A percentile compares a stretch with the other conserved stretches of the same genome.
Conservation (phyloP, 2,797 vertebrate genomes). For the Phataginus tetradactyla region DNA sequence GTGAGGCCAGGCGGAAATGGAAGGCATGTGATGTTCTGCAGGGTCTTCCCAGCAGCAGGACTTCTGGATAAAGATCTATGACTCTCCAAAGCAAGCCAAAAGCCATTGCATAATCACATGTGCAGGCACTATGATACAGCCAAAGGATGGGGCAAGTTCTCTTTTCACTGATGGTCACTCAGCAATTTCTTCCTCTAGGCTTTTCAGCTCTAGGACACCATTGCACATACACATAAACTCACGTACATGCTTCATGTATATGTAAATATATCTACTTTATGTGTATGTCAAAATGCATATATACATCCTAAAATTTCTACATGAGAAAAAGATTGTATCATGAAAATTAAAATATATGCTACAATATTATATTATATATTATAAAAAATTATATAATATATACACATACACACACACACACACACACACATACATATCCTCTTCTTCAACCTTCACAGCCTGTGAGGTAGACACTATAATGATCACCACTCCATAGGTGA, state of each 20-base stretch:
- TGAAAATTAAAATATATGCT: neutral
- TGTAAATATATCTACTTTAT: neutral
- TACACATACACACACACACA: neutral
- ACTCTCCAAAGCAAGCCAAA: conserved; percentile 71
- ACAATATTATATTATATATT: neutral
- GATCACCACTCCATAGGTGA: neutral
- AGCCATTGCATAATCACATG: conserved; percentile 69
- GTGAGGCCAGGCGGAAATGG: conserved; percentile 55
- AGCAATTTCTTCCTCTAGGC: conserved; percentile 29
- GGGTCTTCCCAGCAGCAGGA: neutral
- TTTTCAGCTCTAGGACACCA: neutral
- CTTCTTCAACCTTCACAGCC: neutral
- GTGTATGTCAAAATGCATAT: neutral
- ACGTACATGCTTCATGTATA: neutral
- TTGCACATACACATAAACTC: neutral
- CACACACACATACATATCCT: neutral
- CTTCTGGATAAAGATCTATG: conserved; percentile 62
- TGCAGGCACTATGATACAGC: conserved; percentile 40
- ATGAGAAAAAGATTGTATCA: neutral
- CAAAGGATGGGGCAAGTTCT: conserved; percentile 17
- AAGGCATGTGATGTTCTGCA: conserved; percentile 10
- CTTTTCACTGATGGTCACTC: conserved; percentile 64
- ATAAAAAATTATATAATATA: too few species aligned
- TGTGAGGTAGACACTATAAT: too few species aligned
- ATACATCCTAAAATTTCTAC: neutral